phyloP scores from a whole-genome alignment of 2,113 vertebrate species.

The Stercorarius parasiticus region DNA sequence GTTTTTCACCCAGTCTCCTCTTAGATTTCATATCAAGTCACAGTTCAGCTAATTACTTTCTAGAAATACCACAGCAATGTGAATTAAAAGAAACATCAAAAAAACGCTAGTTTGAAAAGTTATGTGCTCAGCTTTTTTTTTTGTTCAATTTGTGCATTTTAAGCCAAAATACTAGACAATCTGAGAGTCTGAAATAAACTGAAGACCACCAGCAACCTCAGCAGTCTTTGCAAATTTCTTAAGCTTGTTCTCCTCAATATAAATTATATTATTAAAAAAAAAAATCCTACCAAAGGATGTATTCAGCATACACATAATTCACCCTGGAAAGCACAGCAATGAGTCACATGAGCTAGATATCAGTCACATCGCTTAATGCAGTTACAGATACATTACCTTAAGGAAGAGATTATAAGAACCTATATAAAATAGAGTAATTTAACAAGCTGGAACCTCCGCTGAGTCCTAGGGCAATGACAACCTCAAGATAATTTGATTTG shows the following conservation, averaged over 20 bases:
- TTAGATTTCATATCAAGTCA: neutral
- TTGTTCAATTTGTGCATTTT: neutral
- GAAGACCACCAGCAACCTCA: neutral
- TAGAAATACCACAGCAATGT: neutral
- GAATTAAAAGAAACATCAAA: neutral
- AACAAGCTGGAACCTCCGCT: neutral
- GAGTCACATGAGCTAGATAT: neutral
- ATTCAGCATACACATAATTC: neutral
- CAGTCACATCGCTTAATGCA: neutral
- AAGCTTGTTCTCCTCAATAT: neutral
- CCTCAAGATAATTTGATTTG: neutral
- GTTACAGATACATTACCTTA: neutral
- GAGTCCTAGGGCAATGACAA: neutral
- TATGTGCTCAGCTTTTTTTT: neutral
- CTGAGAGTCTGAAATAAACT: neutral
- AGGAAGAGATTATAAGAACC: neutral
- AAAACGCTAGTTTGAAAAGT: neutral
- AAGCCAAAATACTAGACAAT: neutral
- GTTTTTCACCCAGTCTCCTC: neutral
- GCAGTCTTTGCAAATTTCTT: neutral
- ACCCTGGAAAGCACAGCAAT: neutral
- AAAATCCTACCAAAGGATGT: neutral
- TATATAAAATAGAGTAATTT: neutral
- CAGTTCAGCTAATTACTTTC: neutral
- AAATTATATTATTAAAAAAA: neutral